Evolutionary conservation across 2,113 vertebrate genomes (phyloP).

Genomic region (Thunnus thynnus): DNA sequence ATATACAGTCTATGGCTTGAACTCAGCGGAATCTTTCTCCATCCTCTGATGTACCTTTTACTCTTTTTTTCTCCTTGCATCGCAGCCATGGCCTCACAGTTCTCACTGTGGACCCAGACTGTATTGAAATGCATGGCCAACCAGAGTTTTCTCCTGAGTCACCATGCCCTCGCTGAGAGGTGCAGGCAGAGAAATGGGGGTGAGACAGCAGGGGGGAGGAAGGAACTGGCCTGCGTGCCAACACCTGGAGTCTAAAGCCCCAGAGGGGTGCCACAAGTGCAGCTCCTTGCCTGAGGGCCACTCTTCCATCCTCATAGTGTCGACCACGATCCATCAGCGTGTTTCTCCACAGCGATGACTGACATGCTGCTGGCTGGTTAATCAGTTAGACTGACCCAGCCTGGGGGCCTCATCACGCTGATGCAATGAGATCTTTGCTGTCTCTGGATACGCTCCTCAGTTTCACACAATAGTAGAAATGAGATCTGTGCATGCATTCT

Average conservation of each 20-base stretch:
- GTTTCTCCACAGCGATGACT: slow-evolving; percentile 33
- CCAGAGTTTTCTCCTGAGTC: background rate
- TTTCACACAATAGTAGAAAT: background rate
- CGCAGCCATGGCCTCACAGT: background rate
- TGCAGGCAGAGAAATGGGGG: background rate
- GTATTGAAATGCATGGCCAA: slow-evolving; percentile 22
- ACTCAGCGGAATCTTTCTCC: background rate
- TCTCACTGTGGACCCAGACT: background rate
- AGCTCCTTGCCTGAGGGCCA: slow-evolving; percentile 54
- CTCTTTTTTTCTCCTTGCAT: background rate
- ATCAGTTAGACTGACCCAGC: slow-evolving; percentile 47
- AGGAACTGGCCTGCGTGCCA: background rate
- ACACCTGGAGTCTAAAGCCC: slow-evolving; percentile 59
- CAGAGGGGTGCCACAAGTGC: slow-evolving; percentile 47
- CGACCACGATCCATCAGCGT: slow-evolving; percentile 46
- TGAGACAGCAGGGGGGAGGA: background rate
- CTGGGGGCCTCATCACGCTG: slow-evolving; percentile 25
- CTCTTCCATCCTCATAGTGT: slow-evolving; percentile 51
- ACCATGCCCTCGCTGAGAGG: background rate
- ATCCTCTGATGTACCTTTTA: background rate
- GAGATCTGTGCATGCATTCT: background rate
- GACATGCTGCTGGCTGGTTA: slow-evolving; percentile 48
- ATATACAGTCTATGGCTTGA: background rate
- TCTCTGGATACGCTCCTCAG: background rate
- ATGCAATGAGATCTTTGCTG: slow-evolving; percentile 12